Conservation (phyloP, 2,888 invertebrate genomes). For the Stratiomys singularior region DNA sequence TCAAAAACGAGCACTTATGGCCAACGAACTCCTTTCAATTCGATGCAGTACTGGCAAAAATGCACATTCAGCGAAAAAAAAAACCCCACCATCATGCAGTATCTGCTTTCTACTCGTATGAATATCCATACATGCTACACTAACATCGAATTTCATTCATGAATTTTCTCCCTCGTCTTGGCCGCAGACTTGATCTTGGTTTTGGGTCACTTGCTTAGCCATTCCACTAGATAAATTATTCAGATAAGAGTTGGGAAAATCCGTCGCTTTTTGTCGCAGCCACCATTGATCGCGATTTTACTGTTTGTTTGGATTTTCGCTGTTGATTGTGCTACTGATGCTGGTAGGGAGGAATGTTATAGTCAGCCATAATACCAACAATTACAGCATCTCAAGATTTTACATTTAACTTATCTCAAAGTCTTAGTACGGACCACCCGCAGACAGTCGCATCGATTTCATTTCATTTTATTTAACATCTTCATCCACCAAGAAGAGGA, state of each 20-base stretch:
- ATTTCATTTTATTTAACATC: background rate
- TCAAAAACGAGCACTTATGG: too few relatives aligned
- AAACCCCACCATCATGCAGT: too few relatives aligned
- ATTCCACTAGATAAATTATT: background rate
- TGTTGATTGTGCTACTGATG: constrained; percentile 1
- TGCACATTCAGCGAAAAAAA: too few relatives aligned
- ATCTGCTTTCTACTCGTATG: too few relatives aligned
- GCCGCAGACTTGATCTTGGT: background rate
- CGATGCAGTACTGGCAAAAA: too few relatives aligned
- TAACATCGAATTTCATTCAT: background rate
- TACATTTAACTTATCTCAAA: background rate
- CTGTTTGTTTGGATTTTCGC: background rate
- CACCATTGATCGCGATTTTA: background rate
- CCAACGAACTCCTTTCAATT: too few relatives aligned
- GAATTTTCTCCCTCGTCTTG: background rate
- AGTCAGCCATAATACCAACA: background rate
- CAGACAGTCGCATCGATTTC: constrained; percentile 34
- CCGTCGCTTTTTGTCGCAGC: background rate
- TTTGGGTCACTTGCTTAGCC: background rate
- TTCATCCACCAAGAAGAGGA: background rate
- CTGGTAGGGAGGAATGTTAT: background rate
- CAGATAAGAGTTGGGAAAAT: background rate
- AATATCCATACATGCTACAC: too few relatives aligned
- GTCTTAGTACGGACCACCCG: constrained; percentile 24
- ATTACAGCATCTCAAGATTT: background rate